Conservation (phyloP, 1,140 invertebrate species). For the Formica exsecta region DNA sequence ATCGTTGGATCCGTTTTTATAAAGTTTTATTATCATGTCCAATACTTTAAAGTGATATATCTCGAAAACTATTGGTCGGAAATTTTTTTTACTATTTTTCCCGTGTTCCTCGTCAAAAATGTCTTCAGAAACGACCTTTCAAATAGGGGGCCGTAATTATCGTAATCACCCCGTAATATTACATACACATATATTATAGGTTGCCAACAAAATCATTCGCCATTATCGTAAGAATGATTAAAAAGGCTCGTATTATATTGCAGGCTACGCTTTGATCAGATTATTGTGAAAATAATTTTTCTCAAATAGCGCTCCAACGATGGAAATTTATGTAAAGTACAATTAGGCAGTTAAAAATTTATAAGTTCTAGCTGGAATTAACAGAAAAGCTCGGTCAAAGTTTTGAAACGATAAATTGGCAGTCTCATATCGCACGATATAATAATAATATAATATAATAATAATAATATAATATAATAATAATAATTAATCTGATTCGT, state of each 20-base stretch:
- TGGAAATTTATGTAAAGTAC: background rate
- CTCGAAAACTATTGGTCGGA: too few species aligned
- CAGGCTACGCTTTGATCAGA: background rate
- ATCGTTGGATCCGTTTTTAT: too few species aligned
- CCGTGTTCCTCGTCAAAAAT: too few species aligned
- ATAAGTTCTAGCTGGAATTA: background rate
- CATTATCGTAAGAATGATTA: too few species aligned
- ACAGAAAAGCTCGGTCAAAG: background rate
- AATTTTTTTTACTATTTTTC: too few species aligned
- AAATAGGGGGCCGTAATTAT: too few species aligned
- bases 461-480: background rate
- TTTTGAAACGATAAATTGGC: background rate
- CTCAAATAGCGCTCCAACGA: background rate
- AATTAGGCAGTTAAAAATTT: slow-evolving; percentile 21
- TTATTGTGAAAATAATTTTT: background rate
- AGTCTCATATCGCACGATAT: background rate
- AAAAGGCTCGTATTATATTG: background rate
- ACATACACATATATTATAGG: too few species aligned
- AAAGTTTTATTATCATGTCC: too few species aligned
- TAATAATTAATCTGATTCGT: background rate
- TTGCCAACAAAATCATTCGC: too few species aligned
- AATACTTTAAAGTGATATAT: too few species aligned
- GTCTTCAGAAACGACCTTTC: too few species aligned
- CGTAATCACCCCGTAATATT: too few species aligned
- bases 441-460: background rate